Evolutionary conservation across 2,797 vertebrate genomes (phyloP).

Genomic region (Lepidocolaptes lacrymiger): DNA sequence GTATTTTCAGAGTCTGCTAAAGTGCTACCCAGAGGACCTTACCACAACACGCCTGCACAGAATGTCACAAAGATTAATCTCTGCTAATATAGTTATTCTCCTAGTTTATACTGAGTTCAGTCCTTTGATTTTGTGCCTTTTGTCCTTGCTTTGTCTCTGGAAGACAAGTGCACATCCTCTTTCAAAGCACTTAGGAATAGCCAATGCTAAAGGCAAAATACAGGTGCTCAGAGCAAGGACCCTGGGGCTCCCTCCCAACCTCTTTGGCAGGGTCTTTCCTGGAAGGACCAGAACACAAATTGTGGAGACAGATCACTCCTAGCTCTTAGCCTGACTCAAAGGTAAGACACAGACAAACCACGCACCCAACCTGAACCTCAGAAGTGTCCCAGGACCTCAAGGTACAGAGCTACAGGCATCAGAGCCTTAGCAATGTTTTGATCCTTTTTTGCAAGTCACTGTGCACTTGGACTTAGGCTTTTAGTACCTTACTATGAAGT

Average conservation of each 20-base stretch:
- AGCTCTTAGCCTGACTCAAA: background rate
- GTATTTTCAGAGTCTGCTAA: background rate
- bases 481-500: background rate
- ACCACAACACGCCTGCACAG: background rate
- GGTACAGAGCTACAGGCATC: background rate
- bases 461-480: background rate
- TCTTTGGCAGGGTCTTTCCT: background rate
- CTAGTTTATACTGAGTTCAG: background rate
- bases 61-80: background rate
- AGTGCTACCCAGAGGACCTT: background rate
- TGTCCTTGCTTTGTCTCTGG: background rate
- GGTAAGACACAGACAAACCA: background rate
- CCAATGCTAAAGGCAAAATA: background rate
- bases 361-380: fast-evolving
- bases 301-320: background rate
- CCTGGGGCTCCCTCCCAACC: background rate
- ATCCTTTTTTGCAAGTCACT: background rate
- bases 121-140: background rate
- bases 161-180: background rate
- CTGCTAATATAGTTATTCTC: background rate
- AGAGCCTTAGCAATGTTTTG: background rate
- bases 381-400: background rate
- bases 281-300: background rate
- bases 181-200: background rate
- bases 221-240: background rate